phyloP scores from a whole-genome alignment of 2,797 vertebrate genomes.

The Thalassophryne amazonica region DNA sequence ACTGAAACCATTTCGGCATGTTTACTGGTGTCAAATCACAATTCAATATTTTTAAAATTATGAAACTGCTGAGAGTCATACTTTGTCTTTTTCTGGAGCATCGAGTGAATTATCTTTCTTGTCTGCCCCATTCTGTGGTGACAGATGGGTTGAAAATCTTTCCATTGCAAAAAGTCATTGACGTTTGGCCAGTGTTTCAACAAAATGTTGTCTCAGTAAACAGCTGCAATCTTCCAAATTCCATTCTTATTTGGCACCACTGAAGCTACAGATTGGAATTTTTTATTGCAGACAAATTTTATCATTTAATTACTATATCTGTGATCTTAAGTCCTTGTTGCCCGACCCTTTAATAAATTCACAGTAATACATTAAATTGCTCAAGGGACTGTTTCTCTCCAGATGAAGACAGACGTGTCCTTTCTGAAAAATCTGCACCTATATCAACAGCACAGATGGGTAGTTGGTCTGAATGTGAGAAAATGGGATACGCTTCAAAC shows the following conservation, averaged over 20 bases:
- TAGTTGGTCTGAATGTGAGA: constrained; percentile 7
- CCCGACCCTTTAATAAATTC: not conserved
- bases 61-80: not conserved
- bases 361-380: not conserved
- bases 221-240: constrained; percentile 24
- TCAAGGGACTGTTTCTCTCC: too few relatives aligned
- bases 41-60: not conserved
- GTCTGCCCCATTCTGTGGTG: constrained; percentile 6
- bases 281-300: not conserved
- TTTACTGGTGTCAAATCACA: too few relatives aligned
- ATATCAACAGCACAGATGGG: constrained; percentile 18
- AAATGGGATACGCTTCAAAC: constrained; percentile 5
- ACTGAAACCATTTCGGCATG: too few relatives aligned
- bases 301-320: not conserved
- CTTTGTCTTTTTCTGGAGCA: not conserved
- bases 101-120: constrained; percentile 5
- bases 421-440: constrained; percentile 6
- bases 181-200: constrained; percentile 20
- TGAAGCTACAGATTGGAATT: not conserved
- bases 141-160: constrained; percentile 40
- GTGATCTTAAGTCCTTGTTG: not conserved
- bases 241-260: not conserved
- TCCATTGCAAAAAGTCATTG: constrained; percentile 5
- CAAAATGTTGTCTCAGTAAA: constrained; percentile 31
- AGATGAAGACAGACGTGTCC: not conserved